These are phyloP conservation scores for Neoascia interrupta DNA, from an alignment of 2,888 invertebrate species.

Conservation along the genomic window DNA sequence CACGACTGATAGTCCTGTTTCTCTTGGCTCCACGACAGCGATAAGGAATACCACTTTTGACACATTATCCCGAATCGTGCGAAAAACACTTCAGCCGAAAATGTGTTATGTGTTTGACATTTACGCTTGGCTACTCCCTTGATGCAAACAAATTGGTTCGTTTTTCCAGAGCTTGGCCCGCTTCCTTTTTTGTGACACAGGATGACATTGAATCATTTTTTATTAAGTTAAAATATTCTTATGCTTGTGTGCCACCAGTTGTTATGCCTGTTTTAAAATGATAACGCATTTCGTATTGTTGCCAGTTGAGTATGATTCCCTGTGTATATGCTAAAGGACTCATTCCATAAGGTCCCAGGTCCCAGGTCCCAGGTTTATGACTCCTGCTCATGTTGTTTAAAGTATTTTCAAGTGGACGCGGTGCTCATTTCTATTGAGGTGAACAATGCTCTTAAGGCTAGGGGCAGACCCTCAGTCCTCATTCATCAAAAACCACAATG, in stretches of 20 bases:
- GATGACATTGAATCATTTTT: slow-evolving; percentile 53
- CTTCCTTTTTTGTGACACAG: slow-evolving; percentile 53
- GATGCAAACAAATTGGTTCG: slow-evolving; percentile 38
- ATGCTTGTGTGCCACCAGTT: slow-evolving; percentile 13
- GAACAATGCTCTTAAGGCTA: not conserved
- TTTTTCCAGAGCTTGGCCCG: slow-evolving; percentile 30
- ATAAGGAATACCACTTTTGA: slow-evolving; percentile 39
- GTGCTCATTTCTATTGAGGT: no score
- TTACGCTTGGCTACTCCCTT: slow-evolving; percentile 20
- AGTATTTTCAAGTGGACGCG: no score
- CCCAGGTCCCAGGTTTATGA: no score
- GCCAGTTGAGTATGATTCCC: not conserved
- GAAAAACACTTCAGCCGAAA: slow-evolving; percentile 7
- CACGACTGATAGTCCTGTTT: not conserved
- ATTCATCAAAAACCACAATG: slow-evolving; percentile 62
- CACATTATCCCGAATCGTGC: slow-evolving; percentile 20
- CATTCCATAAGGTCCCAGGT: no score
- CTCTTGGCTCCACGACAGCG: slow-evolving; percentile 6
- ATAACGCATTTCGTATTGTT: slow-evolving; percentile 41
- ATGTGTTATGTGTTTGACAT: slow-evolving; percentile 53
- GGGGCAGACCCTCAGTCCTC: slow-evolving; percentile 17
- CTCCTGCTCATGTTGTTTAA: no score
- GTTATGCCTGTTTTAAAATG: slow-evolving; percentile 35
- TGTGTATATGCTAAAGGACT: no score
- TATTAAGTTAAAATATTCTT: slow-evolving; percentile 47